These are phyloP conservation scores for Molorchus minor DNA, from an alignment of 2,888 invertebrate genomes.

Conservation along the genomic window DNA sequence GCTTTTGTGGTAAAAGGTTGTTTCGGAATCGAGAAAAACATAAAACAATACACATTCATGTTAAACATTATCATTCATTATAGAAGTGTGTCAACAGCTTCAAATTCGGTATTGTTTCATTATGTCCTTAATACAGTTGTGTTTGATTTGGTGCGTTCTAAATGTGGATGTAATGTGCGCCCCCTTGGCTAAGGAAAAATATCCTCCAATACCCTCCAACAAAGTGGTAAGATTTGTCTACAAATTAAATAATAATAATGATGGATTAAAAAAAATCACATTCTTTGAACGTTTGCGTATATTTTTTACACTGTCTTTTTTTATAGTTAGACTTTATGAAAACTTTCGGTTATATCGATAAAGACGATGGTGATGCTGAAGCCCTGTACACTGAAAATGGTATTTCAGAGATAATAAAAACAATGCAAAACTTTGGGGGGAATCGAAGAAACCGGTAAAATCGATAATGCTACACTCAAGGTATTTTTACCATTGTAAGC, in stretches of 20 bases:
- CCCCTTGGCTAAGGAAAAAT: not conserved
- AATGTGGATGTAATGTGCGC: not conserved
- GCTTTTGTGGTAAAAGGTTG: not conserved
- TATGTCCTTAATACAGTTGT: not conserved
- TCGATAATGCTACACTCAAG: constrained; percentile 72
- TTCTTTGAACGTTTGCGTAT: not conserved
- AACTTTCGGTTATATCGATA: constrained; percentile 74
- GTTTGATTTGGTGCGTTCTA: not conserved
- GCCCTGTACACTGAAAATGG: constrained; percentile 71
- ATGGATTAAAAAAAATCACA: not conserved
- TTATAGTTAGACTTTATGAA: constrained; percentile 72
- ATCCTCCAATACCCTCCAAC: not conserved
- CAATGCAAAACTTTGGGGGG: constrained; percentile 78
- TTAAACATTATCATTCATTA: not conserved
- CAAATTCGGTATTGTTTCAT: not conserved
- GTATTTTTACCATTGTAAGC: constrained; percentile 56
- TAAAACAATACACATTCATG: constrained; percentile 2
- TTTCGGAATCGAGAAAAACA: not conserved
- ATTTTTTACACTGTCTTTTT: not conserved
- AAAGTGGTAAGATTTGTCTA: constrained; percentile 3
- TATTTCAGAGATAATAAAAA: constrained; percentile 70
- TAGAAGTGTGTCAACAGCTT: constrained; percentile 2
- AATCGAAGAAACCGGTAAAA: constrained; percentile 72
- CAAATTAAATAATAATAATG: not conserved
- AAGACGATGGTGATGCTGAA: constrained; percentile 65